Base-by-base conservation (phyloP, 2,797 vertebrate species). In the Hypotaenidia okinawae region DNA sequence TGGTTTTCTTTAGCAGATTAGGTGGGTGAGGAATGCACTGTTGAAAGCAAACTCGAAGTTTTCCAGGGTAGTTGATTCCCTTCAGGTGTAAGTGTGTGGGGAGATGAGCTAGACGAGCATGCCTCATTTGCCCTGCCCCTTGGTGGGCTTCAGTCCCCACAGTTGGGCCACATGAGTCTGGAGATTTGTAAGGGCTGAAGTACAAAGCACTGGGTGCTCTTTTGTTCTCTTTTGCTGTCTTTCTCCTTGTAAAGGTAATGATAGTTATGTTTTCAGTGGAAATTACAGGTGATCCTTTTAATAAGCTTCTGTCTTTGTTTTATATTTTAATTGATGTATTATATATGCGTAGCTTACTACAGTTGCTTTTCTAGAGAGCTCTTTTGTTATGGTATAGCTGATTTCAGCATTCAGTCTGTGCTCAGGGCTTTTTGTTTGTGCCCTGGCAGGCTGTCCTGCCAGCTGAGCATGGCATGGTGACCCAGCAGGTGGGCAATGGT, bases 151-250 rank as follows among this genome's bases (percentile, higher is more conserved):
- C 22, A 23, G 13, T 33, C 8, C 17, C 70, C 37, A 16, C 37
- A 69, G 70, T 51, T 75, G 47, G 16, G 12, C 28, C 70, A 3
- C 4, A 7, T 74, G 32, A 67, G 16, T 14, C 39, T 47, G 47
- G 17, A 43, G 49, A 39, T 7, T 7, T 78, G 21, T 49, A 61
- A 81, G 27, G 57, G 11, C 61, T 57, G 14, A 43, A 52, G 43
- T 33, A 30, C 2, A 15, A 25, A 0, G 1, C 0, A 0, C 0
- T 0, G 1, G 0, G 1, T 6, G 1, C 0, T 49, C 0, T 32
- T 39, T 1, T 2, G 1, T 19, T 59, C 2, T 54, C 1, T 22
- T 49, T 0, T 2, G 18, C 4, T 11, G 2, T 24, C 2, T 66
- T 1, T 0, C 0, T 35, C 0, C 1, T 63, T 28, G 3, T 22